Evolutionary conservation across 92 coral and sea anemone genomes (phyloP).

Genomic region (Porites cylindrica): DNA sequence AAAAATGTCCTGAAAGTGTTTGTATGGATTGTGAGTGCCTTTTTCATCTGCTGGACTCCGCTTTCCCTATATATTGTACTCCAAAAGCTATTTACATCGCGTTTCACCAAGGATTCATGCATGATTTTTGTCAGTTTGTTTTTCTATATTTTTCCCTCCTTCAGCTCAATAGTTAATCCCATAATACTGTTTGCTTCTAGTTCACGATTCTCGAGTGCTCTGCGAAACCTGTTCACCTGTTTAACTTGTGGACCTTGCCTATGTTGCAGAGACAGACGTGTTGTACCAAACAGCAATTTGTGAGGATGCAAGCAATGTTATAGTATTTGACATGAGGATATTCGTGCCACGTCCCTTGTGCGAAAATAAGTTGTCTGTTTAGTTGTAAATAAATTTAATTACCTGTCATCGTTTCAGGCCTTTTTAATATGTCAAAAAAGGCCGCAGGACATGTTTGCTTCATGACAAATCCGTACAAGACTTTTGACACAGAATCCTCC

Average conservation of each 20-base stretch:
- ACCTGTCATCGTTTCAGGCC: too few species aligned
- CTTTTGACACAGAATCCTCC: too few species aligned
- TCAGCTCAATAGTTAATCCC: slow-evolving; percentile 6
- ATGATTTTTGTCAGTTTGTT: neutral
- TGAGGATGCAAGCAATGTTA: too few species aligned
- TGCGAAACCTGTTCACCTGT: neutral
- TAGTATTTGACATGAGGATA: too few species aligned
- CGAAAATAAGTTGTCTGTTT: too few species aligned
- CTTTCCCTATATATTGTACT: neutral
- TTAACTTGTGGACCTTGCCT: neutral
- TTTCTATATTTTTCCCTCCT: slow-evolving; percentile 5
- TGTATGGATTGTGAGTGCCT: neutral
- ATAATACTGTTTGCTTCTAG: slow-evolving; percentile 11
- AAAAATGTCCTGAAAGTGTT: neutral
- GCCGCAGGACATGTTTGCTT: too few species aligned
- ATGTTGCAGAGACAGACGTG: neutral
- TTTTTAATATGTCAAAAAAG: too few species aligned
- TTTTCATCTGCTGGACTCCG: slow-evolving; percentile 20
- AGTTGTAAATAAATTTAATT: too few species aligned
- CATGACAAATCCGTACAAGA: too few species aligned
- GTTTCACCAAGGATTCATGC: neutral
- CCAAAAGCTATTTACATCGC: neutral
- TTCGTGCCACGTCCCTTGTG: too few species aligned
- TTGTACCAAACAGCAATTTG: too few species aligned
- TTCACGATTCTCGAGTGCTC: slow-evolving; percentile 1